Percentiles rank a stretch among this genome's conserved stretches.
Conservation (phyloP, 2,113 vertebrate genomes). For the Microtus montanus region DNA sequence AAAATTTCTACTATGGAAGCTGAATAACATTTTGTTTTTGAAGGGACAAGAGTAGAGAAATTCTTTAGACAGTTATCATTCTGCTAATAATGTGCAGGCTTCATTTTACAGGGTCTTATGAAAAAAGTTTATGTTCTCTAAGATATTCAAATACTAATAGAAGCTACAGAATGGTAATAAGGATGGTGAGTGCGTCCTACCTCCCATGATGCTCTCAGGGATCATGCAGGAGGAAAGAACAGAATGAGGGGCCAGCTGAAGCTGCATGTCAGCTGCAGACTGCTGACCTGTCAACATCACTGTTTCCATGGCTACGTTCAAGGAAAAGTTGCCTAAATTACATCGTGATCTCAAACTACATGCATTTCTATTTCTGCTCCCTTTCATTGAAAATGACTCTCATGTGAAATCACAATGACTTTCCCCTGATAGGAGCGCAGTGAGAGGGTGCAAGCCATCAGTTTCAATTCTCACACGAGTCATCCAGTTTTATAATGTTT, state of each 20-base stretch:
- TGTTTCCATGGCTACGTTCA: not conserved
- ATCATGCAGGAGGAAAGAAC: not conserved
- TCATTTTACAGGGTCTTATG: constrained; percentile 11
- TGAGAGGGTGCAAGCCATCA: not conserved
- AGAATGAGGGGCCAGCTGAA: not conserved
- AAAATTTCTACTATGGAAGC: not conserved
- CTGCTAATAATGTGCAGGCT: not conserved
- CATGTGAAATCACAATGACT: not conserved
- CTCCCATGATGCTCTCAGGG: not conserved
- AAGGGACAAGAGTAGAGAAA: constrained; percentile 4
- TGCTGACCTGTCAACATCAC: not conserved
- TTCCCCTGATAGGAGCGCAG: not conserved
- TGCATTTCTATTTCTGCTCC: not conserved
- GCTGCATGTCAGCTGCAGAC: not conserved
- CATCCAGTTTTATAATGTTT: not conserved
- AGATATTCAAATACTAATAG: constrained; percentile 4
- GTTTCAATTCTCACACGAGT: not conserved
- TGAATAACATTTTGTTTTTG: not conserved
- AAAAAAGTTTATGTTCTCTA: constrained; percentile 32
- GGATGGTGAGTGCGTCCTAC: not conserved
- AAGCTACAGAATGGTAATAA: not conserved
- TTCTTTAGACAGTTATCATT: not conserved
- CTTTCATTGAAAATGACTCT: not conserved
- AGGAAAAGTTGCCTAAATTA: not conserved
- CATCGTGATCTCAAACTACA: not conserved